Evolutionary conservation across 2,888 invertebrate genomes (phyloP), one percentile per base, ranked within the genome.

Genomic region (Drymonia ruficornis): DNA sequence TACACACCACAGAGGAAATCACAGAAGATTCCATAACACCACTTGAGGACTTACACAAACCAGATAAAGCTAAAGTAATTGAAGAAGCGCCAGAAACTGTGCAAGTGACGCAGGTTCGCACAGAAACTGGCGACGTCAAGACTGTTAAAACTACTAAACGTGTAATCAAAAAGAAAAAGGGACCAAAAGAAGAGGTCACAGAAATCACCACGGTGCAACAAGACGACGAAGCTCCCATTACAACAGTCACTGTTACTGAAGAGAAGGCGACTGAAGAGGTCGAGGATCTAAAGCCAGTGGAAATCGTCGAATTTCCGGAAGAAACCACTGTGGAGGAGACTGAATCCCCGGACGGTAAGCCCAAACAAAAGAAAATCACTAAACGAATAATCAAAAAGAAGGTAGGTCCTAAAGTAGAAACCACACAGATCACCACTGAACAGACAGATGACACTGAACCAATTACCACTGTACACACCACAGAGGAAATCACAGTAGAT

Each of bases 261-360:
- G 52, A 52, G 29, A 42, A 48, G 28, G 43, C 13, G 7, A 50
- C 50, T 1, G 54, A 50, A 34, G 42, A 42, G 3, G 5, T 12
- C 5, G 43, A 53, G 16, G 19, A 38, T 6, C 60, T 67, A 19
- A 67, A 74, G 48, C 57, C 65, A 0, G 67, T 36, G 62, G 63
- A 67, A 46, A 56, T 55, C 8, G 15, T 67, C 0, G 72, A 75
- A 11, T 52, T 78, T 0, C 76, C 80, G 0, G 80, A 78, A 29
- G 67, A 72, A 15, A 77, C 81, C 0, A 53, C 66, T 0, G 65
- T 80, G 2, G 82, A 87, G 52, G 89, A 91, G 57, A 66, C 80
- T 0, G 73, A 80, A 0, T 46, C 65, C 4, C 59, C 62, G 0
- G 67, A 72, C 46, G 72, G 74, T 65, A 73, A 70, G 61, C 76